These are phyloP conservation scores for Lathamus discolor DNA, from an alignment of 2,113 vertebrate genomes.

Conservation along the genomic window DNA sequence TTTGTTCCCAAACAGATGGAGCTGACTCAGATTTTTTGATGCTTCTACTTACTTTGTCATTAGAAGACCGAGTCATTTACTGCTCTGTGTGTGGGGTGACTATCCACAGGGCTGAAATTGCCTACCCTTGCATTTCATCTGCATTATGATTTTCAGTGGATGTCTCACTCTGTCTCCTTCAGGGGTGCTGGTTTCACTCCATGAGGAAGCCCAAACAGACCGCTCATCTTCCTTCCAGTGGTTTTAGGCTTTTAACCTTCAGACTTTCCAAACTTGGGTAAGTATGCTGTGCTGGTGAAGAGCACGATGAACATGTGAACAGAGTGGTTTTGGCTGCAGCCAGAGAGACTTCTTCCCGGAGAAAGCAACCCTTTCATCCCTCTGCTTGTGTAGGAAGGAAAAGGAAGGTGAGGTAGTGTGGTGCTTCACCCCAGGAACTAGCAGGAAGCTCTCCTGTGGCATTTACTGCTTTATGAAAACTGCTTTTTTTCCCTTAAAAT, in stretches of 20 bases:
- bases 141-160: not conserved
- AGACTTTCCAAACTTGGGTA: not conserved
- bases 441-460: not conserved
- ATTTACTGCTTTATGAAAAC: not conserved
- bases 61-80: not conserved
- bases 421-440: not conserved
- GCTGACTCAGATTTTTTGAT: not conserved
- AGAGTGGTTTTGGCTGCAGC: not conserved
- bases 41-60: not conserved
- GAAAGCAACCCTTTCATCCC: slow-evolving; percentile 9
- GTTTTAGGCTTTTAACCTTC: slow-evolving; percentile 22
- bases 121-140: not conserved
- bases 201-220: not conserved
- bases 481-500: not conserved
- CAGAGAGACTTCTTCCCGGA: slow-evolving; percentile 6
- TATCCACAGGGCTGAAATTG: not conserved
- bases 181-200: not conserved
- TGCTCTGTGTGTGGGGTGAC: not conserved
- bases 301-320: slow-evolving; percentile 21
- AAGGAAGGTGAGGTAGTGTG: not conserved
- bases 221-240: not conserved
- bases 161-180: not conserved
- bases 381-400: not conserved
- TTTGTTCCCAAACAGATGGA: not conserved
- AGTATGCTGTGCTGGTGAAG: not conserved